A percentile compares a stretch with the other conserved stretches of the same genome.
Conservation (phyloP, 2,797 vertebrate genomes). For the Neostethus bicornis region DNA sequence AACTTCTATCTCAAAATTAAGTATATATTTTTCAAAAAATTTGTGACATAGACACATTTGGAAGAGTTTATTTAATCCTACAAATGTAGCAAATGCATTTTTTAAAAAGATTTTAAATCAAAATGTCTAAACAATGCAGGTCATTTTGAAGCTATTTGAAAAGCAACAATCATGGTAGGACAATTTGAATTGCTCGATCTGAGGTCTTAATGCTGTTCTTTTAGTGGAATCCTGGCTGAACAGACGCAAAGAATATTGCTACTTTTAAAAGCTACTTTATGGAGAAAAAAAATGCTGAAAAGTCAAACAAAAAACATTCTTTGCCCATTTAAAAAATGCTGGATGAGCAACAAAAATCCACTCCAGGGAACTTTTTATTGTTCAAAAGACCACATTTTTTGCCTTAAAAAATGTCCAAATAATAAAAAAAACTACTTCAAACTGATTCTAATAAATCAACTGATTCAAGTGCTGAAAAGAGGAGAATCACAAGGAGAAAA, state of each 20-base stretch:
- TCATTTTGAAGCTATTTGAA: not conserved
- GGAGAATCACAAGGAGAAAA: not conserved
- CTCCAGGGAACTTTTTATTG: not conserved
- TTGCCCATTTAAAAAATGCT: not conserved
- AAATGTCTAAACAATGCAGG: not conserved
- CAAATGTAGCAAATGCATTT: no score
- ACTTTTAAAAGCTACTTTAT: not conserved
- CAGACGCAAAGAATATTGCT: not conserved
- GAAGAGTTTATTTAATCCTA: no score
- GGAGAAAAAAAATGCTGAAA: not conserved
- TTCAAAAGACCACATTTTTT: not conserved
- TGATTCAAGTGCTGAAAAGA: not conserved
- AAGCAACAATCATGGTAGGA: not conserved
- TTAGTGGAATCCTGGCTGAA: not conserved
- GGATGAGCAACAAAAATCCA: not conserved
- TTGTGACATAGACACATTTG: no score
- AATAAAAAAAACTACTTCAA: not conserved
- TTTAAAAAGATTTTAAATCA: no score
- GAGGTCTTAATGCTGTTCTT: not conserved
- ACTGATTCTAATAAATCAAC: not conserved
- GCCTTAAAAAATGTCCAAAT: not conserved
- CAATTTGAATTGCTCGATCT: not conserved
- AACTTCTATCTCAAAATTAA: no score
- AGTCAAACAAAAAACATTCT: not conserved
- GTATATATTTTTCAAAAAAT: no score